These are phyloP conservation scores for Brenthis hecate DNA, from an alignment of 2,888 invertebrate genomes.

Conservation along the genomic window DNA sequence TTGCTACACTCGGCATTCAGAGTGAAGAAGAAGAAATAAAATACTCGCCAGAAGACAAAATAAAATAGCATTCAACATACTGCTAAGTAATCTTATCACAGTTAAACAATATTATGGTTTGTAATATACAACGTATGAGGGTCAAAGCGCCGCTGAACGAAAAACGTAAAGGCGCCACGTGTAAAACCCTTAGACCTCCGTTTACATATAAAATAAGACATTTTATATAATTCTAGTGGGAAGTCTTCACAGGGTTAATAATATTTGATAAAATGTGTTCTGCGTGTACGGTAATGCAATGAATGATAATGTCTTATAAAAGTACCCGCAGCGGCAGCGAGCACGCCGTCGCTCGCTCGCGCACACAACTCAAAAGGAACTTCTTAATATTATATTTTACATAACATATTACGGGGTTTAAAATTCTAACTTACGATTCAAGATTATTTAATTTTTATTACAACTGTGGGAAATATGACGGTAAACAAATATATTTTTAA, in stretches of 20 bases:
- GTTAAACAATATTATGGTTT: slow-evolving; percentile 20
- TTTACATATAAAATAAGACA: not conserved
- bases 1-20: too few species aligned
- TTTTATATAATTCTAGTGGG: too few species aligned
- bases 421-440: not conserved
- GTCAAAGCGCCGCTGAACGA: not conserved
- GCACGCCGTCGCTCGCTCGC: not conserved
- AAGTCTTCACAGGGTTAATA: too few species aligned
- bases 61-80: not conserved
- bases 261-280: too few species aligned
- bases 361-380: not conserved
- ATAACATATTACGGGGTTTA: too few species aligned
- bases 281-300: too few species aligned
- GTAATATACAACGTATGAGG: not conserved
- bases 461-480: not conserved
- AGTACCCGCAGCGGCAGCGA: not conserved
- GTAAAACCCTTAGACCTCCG: not conserved
- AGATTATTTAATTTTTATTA: not conserved
- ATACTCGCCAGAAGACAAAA: too few species aligned
- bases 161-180: not conserved
- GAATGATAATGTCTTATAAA: not conserved
- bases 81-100: slow-evolving; percentile 26
- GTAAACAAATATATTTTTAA: not conserved
- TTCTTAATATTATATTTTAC: not conserved
- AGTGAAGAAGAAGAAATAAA: too few species aligned